Evolutionary conservation across 2,888 invertebrate genomes (phyloP).

Genomic region (Scaptomyza flava): DNA sequence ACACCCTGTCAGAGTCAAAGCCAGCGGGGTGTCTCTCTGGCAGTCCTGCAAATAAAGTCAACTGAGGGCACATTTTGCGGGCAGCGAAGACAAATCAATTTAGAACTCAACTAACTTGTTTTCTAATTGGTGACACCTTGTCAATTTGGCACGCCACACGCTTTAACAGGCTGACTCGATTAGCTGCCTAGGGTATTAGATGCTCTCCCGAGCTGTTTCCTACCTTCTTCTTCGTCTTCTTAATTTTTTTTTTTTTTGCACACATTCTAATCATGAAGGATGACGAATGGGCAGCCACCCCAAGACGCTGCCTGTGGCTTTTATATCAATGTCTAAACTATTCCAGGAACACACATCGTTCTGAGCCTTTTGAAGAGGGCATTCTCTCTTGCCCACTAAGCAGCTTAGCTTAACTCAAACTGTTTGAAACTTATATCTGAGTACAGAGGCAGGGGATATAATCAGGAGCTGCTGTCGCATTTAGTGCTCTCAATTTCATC

Average conservation of each 20-base stretch:
- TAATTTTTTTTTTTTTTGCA: conserved; percentile 32
- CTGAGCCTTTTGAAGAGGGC: background rate
- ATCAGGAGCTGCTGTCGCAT: conserved; percentile 17
- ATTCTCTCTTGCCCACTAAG: conserved; percentile 32
- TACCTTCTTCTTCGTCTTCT: background rate
- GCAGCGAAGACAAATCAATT: conserved; percentile 26
- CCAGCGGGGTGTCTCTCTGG: conserved; percentile 52
- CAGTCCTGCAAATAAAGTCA: conserved; percentile 23
- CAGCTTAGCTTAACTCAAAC: conserved; percentile 38
- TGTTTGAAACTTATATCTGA: conserved; percentile 38
- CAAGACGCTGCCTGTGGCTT: conserved; percentile 67
- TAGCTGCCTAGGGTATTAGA: conserved; percentile 45
- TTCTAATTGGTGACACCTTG: conserved; percentile 83
- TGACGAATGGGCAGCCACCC: conserved; percentile 58
- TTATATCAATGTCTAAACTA: conserved; percentile 76
- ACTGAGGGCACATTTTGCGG: conserved; percentile 12
- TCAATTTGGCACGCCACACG: conserved; percentile 76
- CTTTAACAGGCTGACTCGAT: conserved; percentile 72
- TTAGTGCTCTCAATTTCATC: conserved; percentile 74
- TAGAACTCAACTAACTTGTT: conserved; percentile 64
- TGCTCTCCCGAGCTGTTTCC: conserved; percentile 20
- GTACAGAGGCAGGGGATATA: background rate
- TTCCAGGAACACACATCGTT: conserved; percentile 53
- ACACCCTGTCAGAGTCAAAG: conserved; percentile 28
- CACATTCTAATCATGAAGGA: conserved; percentile 61